These are phyloP conservation scores for Caenorhabditis sp. DNA, from an alignment of 2,888 invertebrate genomes.

Conservation along the genomic window DNA sequence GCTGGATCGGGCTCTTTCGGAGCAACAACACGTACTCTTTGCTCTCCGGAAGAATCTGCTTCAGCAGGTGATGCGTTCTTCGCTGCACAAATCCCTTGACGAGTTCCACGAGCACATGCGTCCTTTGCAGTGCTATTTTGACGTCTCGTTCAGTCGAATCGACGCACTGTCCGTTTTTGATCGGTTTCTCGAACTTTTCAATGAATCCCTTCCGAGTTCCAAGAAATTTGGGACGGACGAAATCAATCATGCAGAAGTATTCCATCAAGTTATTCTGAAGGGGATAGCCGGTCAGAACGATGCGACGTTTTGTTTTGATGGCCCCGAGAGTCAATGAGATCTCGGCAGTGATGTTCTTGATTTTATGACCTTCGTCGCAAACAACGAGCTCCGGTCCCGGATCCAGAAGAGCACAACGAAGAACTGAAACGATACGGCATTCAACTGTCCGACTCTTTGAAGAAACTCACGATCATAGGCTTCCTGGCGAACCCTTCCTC, in stretches of 20 bases:
- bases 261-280: slow-evolving; percentile 94
- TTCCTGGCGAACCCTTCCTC: slow-evolving; percentile 60
- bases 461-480: slow-evolving; percentile 56
- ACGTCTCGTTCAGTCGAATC: slow-evolving; percentile 93
- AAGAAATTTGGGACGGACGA: slow-evolving; percentile 95
- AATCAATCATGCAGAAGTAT: slow-evolving; percentile 84
- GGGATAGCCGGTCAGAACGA: slow-evolving; percentile 97
- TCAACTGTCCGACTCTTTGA: no score
- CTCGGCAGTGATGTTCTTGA: slow-evolving; percentile 97
- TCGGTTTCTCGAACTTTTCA: slow-evolving; percentile 98
- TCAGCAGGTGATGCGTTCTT: slow-evolving; percentile 92
- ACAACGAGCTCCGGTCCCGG: slow-evolving; percentile 95
- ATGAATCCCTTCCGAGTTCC: slow-evolving; percentile 93
- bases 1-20: slow-evolving; percentile 91
- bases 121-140: slow-evolving; percentile 92
- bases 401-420: slow-evolving; percentile 83
- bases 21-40: slow-evolving; percentile 94
- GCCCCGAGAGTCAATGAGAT: slow-evolving; percentile 95
- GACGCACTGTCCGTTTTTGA: slow-evolving; percentile 97
- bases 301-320: slow-evolving; percentile 90
- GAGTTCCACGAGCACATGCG: slow-evolving; percentile 94
- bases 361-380: slow-evolving; percentile 96
- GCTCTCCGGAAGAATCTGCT: slow-evolving; percentile 92
- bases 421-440: slow-evolving; percentile 60
- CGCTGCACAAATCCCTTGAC: slow-evolving; percentile 96